Evolutionary conservation across 2,113 vertebrate species (phyloP), one percentile per base, ranked within the genome.

Genomic region (Coryphaenoides rupestris): DNA sequence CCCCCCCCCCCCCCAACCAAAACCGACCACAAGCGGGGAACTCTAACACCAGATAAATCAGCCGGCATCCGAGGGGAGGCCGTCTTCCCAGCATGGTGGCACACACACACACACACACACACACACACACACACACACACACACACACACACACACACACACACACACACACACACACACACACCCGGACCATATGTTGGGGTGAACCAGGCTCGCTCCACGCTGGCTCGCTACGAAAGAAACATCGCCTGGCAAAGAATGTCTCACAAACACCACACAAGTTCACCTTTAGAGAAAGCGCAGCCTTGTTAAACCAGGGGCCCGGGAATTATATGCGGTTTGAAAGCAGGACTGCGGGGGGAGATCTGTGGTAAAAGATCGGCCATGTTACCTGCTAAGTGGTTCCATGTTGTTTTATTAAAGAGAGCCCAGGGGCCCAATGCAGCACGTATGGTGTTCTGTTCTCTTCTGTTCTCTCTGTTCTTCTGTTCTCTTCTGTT

Each of bases 381-480:
- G 10, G 63, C 23, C 23, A 17, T 62, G 33, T 17, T 24, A n/a
- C n/a, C 61, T 55, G 59, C 63, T 68, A 72, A 80, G 58, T 60
- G 55, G 12, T 78, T 79, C 54, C 70, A 73, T 58, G 56, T 68
- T 58, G 56, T 68, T 16, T 65, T 57, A 19, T 52, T 63, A 24
- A 33, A 59, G 56, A 49, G 49, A 55, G 55, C 49, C n/a, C n/a
- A 58, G 26, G 45, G 19, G 15, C 28, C 15, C 61, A n/a, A n/a
- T n/a, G n/a, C 64, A 61, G 65, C 46, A 53, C 46, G 64, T 26
- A 19, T 50, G 55, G 49, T 21, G n/a, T n/a, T n/a, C n/a, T n/a
- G n/a, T n/a, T n/a, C n/a, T n/a, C n/a, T n/a, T n/a, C n/a, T n/a
- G n/a, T n/a, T n/a, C n/a, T n/a, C n/a, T n/a, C n/a, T n/a, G n/a